These are phyloP conservation scores for Chloroceryle aenea DNA, from an alignment of 2,113 vertebrate species.

Conservation along the genomic window DNA sequence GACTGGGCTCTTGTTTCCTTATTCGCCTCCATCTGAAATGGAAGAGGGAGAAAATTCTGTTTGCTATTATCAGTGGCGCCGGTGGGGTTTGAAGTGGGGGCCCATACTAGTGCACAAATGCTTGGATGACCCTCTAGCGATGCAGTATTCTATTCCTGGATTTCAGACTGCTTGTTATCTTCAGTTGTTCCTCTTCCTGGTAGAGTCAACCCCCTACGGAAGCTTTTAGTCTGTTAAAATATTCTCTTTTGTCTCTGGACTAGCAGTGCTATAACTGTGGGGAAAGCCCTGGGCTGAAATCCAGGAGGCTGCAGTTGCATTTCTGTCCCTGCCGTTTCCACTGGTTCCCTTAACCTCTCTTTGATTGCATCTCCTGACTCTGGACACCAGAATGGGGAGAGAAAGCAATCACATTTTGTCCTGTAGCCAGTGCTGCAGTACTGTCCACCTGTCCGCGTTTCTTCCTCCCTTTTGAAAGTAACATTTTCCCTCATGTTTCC, in stretches of 20 bases:
- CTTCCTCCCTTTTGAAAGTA: neutral
- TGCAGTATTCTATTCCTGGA: neutral
- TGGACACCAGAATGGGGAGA: neutral
- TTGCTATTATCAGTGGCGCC: neutral
- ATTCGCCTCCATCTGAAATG: neutral
- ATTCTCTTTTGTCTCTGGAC: neutral
- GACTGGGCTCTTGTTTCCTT: neutral
- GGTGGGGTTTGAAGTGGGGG: neutral
- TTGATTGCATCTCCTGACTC: neutral
- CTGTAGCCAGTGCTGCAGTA: neutral
- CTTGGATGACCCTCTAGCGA: neutral
- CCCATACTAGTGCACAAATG: neutral
- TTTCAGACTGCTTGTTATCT: neutral
- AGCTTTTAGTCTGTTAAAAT: neutral
- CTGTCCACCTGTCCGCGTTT: neutral
- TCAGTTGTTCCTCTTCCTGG: neutral
- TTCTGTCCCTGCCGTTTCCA: neutral
- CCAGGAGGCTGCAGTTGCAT: neutral
- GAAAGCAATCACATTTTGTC: neutral
- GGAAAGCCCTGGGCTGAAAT: neutral
- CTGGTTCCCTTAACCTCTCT: neutral
- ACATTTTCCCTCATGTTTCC: neutral
- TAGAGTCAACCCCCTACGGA: neutral
- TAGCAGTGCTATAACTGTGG: neutral
- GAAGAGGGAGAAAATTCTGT: neutral